Evolutionary conservation across 30 jellyfish, hydroid and myxozoan genomes (phyloP), one percentile per base, ranked within the genome.

Genomic region (Morbakka virulenta): DNA sequence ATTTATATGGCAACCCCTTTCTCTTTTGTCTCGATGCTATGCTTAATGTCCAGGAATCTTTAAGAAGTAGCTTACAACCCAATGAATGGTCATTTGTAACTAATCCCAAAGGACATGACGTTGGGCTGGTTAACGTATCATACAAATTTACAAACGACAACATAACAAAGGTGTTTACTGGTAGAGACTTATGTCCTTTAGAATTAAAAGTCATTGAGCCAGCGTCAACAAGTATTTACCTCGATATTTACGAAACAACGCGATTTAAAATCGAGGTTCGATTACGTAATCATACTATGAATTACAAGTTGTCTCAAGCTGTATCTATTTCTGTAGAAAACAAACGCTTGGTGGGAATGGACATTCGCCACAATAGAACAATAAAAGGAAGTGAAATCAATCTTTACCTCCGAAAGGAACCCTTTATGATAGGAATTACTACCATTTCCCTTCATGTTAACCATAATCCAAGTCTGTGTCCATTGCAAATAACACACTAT

Each of bases 331-430:
- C 57, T 17, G 17, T 41, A 9, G 17, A 9, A 41, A 41, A 41
- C 57, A 41, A 41, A 41, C 13, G 17, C 57, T 41, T 41, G 57
- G 17, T 41, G 9, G 57, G 9, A 41, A 9, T 41, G 9, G 17
- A 41, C 9, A 41, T 41, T 41, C 57, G 57, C 57, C 17, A 41
- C 17, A 28, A 32, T n/a, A 2, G 29, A 41, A 72, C 41, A 21
- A n/a, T 22, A 20, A 24, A 50, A 20, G 65, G 68, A 33, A 64
- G 21, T 62, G 17, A 3, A 21, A 61, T 73, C 27, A 22, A 51
- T 21, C 53, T 87, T n/a, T 67, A 78, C 0, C 24, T 87, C 27
- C 67, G 13, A 24, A 90, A 87, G 71, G 79, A 74, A 25, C 68
- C 81, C 0, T 2, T 6, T 51, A 71, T 35, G 28, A 31, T 17